Conservation (phyloP, 2,888 invertebrate species). For the Mycalesis mineus region DNA sequence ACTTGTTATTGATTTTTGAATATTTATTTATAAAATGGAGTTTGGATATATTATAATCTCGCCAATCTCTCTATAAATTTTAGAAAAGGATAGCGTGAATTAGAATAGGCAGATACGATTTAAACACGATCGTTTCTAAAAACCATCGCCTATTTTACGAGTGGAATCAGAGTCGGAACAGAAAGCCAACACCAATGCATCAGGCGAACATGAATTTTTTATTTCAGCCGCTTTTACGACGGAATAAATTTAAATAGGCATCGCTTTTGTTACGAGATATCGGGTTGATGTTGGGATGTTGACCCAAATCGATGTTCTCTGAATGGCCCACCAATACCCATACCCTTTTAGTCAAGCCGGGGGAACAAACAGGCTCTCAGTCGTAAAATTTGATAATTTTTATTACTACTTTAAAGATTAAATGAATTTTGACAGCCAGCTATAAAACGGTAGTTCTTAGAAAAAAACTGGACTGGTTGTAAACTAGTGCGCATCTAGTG, state of each 20-base stretch:
- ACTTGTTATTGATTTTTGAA: too few relatives aligned
- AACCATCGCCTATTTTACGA: slow-evolving; percentile 5
- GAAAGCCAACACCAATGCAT: slow-evolving; percentile 11
- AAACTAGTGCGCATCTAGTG: too few relatives aligned
- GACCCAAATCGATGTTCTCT: slow-evolving; percentile 19
- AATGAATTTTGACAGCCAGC: background rate
- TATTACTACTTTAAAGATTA: slow-evolving; percentile 13
- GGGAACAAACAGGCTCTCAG: slow-evolving; percentile 5
- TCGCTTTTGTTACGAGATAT: slow-evolving; percentile 19
- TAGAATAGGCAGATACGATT: too few relatives aligned
- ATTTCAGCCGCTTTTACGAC: slow-evolving; percentile 24
- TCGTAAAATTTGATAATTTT: slow-evolving; percentile 22
- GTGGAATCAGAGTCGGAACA: background rate
- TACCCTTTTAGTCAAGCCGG: slow-evolving; percentile 6
- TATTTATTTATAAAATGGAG: too few relatives aligned
- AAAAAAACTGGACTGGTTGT: too few relatives aligned
- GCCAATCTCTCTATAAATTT: too few relatives aligned
- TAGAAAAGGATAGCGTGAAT: too few relatives aligned
- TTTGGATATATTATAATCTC: too few relatives aligned
- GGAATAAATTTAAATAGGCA: slow-evolving; percentile 22
- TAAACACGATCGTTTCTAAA: background rate
- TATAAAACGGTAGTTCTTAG: background rate
- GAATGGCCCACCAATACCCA: slow-evolving; percentile 11
- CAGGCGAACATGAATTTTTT: slow-evolving; percentile 15
- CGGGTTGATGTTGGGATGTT: slow-evolving; percentile 20